A percentile compares a stretch with the other conserved stretches of the same genome.
phyloP scores from a whole-genome alignment of 2,888 invertebrate species.

The Penaeus monodon region DNA sequence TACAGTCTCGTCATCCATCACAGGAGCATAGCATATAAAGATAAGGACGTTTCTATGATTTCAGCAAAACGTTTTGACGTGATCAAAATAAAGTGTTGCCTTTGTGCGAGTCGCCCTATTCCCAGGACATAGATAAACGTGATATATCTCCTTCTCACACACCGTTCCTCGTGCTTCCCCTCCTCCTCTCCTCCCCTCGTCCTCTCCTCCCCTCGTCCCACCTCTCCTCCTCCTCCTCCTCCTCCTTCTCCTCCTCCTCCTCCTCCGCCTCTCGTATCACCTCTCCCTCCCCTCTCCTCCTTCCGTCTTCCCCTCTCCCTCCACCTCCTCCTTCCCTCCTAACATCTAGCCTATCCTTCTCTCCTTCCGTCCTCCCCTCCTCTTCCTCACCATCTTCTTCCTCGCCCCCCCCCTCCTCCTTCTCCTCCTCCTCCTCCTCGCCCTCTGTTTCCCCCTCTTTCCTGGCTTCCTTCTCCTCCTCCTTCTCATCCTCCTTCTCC shows the following conservation, averaged over 20 bases:
- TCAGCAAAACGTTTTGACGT: constrained; percentile 65
- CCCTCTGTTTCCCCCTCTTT: not conserved
- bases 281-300: too few species aligned
- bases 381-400: not conserved
- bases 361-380: not conserved
- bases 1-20: constrained; percentile 12
- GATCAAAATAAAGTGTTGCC: constrained; percentile 65
- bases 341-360: too few species aligned
- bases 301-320: too few species aligned
- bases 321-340: not conserved
- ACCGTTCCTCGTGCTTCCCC: constrained; percentile 14
- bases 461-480: not conserved
- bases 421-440: not conserved
- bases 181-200: constrained; percentile 13
- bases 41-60: constrained; percentile 65
- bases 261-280: not conserved
- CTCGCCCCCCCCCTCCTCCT: not conserved
- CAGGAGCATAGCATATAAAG: constrained; percentile 24
- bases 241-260: not conserved
- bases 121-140: constrained; percentile 65
- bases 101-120: constrained; percentile 63
- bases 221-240: constrained; percentile 1
- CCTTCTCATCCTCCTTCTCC: not conserved
- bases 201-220: constrained; percentile 9
- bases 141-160: constrained; percentile 58